phyloP scores from a whole-genome alignment of 2,888 invertebrate species.

The Carcina quercana region DNA sequence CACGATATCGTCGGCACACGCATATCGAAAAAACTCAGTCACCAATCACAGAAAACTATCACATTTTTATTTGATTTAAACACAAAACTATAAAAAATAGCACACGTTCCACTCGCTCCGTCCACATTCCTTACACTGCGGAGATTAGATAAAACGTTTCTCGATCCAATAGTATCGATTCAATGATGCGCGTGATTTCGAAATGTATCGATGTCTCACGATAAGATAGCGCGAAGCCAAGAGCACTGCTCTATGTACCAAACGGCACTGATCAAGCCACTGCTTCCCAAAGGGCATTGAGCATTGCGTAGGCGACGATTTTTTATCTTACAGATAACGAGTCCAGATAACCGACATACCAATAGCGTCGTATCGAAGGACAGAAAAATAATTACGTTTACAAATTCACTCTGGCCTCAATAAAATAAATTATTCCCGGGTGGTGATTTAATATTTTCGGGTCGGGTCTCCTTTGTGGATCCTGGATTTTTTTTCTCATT shows the following conservation, averaged over 20 bases:
- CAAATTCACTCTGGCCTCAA: too few relatives aligned
- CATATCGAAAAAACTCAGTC: slow-evolving; percentile 25
- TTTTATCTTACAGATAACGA: slow-evolving; percentile 36
- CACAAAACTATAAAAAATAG: slow-evolving; percentile 3
- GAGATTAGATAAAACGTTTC: slow-evolving; percentile 33
- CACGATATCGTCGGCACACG: slow-evolving; percentile 37
- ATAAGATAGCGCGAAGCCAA: slow-evolving; percentile 43
- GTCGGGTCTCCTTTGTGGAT: too few relatives aligned
- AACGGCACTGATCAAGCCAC: slow-evolving; percentile 27
- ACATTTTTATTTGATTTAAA: not conserved
- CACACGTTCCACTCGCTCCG: slow-evolving; percentile 11
- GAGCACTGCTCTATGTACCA: slow-evolving; percentile 37
- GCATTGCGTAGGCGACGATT: slow-evolving; percentile 29
- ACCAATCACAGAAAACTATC: not conserved
- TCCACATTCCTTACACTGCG: slow-evolving; percentile 32
- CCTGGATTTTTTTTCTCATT: too few relatives aligned
- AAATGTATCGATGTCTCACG: slow-evolving; percentile 43
- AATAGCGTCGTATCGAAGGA: too few relatives aligned
- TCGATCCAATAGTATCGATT: slow-evolving; percentile 41
- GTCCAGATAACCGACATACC: too few relatives aligned
- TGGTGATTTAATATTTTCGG: too few relatives aligned
- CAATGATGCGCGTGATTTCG: slow-evolving; percentile 54
- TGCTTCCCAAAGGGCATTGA: slow-evolving; percentile 22
- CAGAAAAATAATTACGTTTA: too few relatives aligned
- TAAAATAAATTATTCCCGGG: too few relatives aligned